A percentile compares a stretch with the other conserved stretches of the same genome.
phyloP scores from a whole-genome alignment of 2,888 invertebrate species.

The Parapristionchus giblindavisi region DNA sequence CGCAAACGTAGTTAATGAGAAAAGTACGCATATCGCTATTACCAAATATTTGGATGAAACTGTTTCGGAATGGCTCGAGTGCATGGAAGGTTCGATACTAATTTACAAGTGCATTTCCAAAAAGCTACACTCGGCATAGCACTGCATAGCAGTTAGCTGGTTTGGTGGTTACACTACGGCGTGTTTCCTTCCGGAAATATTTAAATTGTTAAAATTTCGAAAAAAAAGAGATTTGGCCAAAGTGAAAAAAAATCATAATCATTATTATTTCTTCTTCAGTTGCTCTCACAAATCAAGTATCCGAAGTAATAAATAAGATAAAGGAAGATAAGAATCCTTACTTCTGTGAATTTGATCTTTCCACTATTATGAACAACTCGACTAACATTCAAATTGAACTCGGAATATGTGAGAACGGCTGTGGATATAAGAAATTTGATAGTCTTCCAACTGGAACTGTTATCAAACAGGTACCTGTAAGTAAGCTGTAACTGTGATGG shows the following conservation, averaged over 20 bases:
- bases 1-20: neutral
- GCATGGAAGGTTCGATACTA: neutral
- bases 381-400: neutral
- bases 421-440: neutral
- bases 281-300: neutral
- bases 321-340: constrained; percentile 10
- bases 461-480: neutral
- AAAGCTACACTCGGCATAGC: too few relatives aligned
- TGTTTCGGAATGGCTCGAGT: neutral
- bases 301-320: constrained; percentile 4
- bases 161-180: too few relatives aligned
- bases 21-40: neutral
- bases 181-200: too few relatives aligned
- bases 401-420: constrained; percentile 12
- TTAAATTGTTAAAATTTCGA: too few relatives aligned
- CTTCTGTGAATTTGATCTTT: constrained; percentile 12
- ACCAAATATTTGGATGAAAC: neutral
- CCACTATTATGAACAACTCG: neutral
- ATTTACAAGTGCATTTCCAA: too few relatives aligned
- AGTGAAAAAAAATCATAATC: too few relatives aligned
- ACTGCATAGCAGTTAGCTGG: too few relatives aligned
- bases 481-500: neutral
- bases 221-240: too few relatives aligned
- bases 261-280: constrained; percentile 7
- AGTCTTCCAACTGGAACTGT: constrained; percentile 23